These are phyloP conservation scores for Sebastes fasciatus DNA, from an alignment of 2,113 vertebrate genomes.

Conservation along the genomic window DNA sequence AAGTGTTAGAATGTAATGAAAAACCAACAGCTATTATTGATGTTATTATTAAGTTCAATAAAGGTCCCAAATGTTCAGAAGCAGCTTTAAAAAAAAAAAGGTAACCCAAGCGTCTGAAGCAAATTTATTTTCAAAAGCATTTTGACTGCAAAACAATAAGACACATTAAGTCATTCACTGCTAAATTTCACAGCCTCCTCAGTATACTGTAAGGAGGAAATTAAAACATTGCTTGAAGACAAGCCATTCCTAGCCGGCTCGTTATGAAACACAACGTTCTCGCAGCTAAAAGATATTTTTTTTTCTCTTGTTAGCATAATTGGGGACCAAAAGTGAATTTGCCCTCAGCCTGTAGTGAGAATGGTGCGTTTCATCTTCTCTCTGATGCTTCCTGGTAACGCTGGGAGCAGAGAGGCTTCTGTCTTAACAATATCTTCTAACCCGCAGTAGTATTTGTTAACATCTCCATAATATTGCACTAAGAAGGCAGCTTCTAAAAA, in stretches of 20 bases:
- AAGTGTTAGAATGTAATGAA: neutral
- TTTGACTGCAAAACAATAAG: conserved; percentile 31
- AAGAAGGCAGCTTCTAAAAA: conserved; percentile 66
- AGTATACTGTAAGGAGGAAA: conserved; percentile 33
- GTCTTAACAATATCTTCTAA: conserved; percentile 75
- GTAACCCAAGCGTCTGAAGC: neutral
- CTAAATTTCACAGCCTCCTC: conserved; percentile 51
- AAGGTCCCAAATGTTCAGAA: no score
- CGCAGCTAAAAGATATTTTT: conserved; percentile 62
- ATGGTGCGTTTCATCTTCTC: conserved; percentile 76
- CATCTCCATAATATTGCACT: conserved; percentile 78
- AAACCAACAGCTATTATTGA: conserved; percentile 4
- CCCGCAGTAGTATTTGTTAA: conserved; percentile 74
- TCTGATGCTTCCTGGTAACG: conserved; percentile 71
- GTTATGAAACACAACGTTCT: conserved; percentile 72
- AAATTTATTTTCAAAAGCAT: neutral
- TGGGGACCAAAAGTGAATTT: conserved; percentile 80
- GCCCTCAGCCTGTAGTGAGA: conserved; percentile 73
- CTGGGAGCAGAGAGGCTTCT: conserved; percentile 68
- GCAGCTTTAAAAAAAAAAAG: neutral
- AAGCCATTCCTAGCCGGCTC: conserved; percentile 63
- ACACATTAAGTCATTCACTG: conserved; percentile 42
- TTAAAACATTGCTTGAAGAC: conserved; percentile 69
- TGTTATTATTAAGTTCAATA: neutral
- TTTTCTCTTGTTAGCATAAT: conserved; percentile 83